phyloP scores from a whole-genome alignment of 2,113 vertebrate genomes.

The Maylandia zebra region DNA sequence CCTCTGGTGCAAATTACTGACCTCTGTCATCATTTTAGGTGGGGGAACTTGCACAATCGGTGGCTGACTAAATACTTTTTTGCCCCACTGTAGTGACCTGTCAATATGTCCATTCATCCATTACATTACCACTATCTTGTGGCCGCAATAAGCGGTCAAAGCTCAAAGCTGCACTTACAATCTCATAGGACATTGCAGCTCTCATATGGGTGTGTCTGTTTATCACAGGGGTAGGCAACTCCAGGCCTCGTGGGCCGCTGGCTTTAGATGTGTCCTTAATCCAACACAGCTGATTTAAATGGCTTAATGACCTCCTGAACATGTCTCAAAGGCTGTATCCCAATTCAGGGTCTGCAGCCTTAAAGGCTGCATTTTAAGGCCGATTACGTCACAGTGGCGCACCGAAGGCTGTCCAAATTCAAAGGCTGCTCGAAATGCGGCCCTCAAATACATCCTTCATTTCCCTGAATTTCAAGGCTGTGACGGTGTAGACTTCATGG shows the following conservation, averaged over 20 bases:
- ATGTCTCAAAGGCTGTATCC: background rate
- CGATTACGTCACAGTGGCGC: fast-evolving
- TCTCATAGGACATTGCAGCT: background rate
- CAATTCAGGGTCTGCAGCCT: too few species aligned
- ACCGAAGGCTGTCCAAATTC: too few species aligned
- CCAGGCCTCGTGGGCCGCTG: background rate
- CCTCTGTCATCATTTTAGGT: too few species aligned
- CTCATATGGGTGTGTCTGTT: background rate
- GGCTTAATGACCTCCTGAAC: background rate
- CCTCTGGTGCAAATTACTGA: too few species aligned
- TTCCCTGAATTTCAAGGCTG: too few species aligned
- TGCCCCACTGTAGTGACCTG: background rate
- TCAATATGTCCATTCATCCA: background rate
- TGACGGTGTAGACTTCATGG: fast-evolving
- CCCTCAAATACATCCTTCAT: too few species aligned
- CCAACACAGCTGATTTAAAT: background rate
- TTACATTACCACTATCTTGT: background rate
- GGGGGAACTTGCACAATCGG: too few species aligned
- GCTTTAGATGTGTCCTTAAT: background rate
- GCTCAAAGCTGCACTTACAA: background rate
- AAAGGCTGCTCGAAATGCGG: too few species aligned
- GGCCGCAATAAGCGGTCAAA: background rate
- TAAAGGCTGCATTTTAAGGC: too few species aligned
- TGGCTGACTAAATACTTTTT: too few species aligned
- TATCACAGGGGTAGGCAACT: background rate